Percentiles rank a stretch among this genome's conserved stretches.
phyloP scores from a whole-genome alignment of 1,140 invertebrate genomes.

The Linepithema humile region DNA sequence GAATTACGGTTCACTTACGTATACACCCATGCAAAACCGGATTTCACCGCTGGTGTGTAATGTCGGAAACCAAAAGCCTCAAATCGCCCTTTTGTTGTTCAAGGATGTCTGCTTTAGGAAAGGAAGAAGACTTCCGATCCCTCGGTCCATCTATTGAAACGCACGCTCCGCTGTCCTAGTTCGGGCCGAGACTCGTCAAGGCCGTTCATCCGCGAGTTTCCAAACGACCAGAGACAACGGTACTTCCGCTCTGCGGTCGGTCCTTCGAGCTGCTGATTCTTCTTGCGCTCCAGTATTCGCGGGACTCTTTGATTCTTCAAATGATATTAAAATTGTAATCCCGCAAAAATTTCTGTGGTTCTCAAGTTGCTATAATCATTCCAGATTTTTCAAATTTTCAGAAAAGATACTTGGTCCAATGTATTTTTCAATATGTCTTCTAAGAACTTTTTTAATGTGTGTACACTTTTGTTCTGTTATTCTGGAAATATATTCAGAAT shows the following conservation, averaged over 20 bases:
- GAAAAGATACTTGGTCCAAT: no score
- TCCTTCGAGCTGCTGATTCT: neutral
- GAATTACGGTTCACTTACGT: conserved; percentile 67
- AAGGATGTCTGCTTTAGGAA: neutral
- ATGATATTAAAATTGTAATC: neutral
- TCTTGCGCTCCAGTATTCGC: neutral
- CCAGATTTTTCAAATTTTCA: neutral
- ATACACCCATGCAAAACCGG: conserved; percentile 72
- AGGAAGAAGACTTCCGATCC: neutral
- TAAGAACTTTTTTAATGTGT: no score
- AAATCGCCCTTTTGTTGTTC: neutral
- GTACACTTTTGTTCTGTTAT: no score
- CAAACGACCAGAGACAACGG: conserved; percentile 39
- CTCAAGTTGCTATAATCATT: neutral
- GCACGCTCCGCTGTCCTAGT: conserved; percentile 36
- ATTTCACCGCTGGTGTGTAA: conserved; percentile 13
- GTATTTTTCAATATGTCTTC: no score
- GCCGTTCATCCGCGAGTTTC: conserved; percentile 44
- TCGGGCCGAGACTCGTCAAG: conserved; percentile 34
- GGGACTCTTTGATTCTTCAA: neutral
- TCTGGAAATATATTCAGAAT: no score
- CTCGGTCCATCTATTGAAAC: neutral
- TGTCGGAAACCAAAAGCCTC: conserved; percentile 3
- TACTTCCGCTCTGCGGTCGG: conserved; percentile 34
- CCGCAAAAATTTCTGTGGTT: neutral